Evolutionary conservation across 2,888 invertebrate genomes (phyloP), one percentile per base, ranked within the genome.

Genomic region (Serripes groenlandicus): DNA sequence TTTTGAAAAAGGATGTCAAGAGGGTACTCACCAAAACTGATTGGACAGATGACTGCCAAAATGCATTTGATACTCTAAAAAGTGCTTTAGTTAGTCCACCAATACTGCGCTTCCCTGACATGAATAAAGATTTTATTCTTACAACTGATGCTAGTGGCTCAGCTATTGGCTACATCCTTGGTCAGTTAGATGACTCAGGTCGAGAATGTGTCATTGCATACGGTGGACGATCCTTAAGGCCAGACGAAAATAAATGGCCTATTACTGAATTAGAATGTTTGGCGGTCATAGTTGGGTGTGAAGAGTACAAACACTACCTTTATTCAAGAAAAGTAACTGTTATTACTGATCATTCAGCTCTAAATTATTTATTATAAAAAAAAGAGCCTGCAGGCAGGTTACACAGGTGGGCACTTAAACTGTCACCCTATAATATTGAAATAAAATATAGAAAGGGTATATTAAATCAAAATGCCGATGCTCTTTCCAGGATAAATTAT

Each of bases 21-120:
- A 92, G 89, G 37, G 73, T 74, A 42, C 93, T 90, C 60, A 66
- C 80, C 21, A 4, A 64, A 28, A 56, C 62, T 11, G 64, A 81
- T 15, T 94, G 94, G 93, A 83, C 82, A 5, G 78, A 86, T 18
- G 42, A 84, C 3, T 93, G 93, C 79, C 85, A 93, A 72, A 30
- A 71, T 4, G 89, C 93, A 4, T 93, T 94, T 56, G 73, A 91
- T 21, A 54, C 78, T 18, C 85, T 94, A 34, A 94, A 94, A 81
- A 7, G 70, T 15, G 75, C 77, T 2, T 58, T 91, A 2, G 75
- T 80, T 7, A 75, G 82, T 11, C 72, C 85, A 21, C 89, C 90
- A n/a, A 77, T 90, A 9, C 62, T 91, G 15, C 58, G 32, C 4
- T 86, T 76, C 30, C 89, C 87, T n/a, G 75, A 90, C n/a, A n/a